phyloP scores from a whole-genome alignment of 2,113 vertebrate genomes.

The Rynchops niger region DNA sequence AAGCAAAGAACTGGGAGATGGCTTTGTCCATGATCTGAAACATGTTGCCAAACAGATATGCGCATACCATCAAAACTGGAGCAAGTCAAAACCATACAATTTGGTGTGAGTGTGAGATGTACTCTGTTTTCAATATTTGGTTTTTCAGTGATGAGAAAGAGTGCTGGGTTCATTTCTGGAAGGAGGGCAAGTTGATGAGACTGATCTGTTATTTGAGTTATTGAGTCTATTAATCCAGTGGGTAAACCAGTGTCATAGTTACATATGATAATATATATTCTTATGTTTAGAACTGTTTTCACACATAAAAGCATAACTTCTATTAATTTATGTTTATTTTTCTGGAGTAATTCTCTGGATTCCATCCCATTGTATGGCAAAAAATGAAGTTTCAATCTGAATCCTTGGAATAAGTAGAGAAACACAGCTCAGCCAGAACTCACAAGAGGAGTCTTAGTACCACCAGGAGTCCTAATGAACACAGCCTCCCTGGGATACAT shows the following conservation, averaged over 20 bases:
- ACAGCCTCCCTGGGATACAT: background rate
- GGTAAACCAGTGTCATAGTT: background rate
- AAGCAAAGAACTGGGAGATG: background rate
- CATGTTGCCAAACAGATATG: background rate
- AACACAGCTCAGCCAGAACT: background rate
- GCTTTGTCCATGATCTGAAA: background rate
- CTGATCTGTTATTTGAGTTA: background rate
- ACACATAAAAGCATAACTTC: background rate
- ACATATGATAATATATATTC: background rate
- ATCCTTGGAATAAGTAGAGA: background rate
- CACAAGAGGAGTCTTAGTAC: background rate
- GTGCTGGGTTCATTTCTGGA: background rate
- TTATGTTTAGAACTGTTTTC: background rate
- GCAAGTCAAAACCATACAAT: background rate
- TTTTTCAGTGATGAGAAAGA: background rate
- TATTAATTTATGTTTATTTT: background rate
- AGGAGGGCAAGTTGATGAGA: background rate
- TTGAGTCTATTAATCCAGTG: background rate
- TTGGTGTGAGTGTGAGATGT: background rate
- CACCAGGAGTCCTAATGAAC: background rate
- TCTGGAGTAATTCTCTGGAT: background rate
- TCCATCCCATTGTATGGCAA: fast-evolving
- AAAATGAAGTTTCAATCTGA: background rate
- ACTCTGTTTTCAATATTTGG: background rate
- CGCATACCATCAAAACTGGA: background rate